Conservation (phyloP, 2,113 vertebrate genomes). For the Calidris pugnax region DNA sequence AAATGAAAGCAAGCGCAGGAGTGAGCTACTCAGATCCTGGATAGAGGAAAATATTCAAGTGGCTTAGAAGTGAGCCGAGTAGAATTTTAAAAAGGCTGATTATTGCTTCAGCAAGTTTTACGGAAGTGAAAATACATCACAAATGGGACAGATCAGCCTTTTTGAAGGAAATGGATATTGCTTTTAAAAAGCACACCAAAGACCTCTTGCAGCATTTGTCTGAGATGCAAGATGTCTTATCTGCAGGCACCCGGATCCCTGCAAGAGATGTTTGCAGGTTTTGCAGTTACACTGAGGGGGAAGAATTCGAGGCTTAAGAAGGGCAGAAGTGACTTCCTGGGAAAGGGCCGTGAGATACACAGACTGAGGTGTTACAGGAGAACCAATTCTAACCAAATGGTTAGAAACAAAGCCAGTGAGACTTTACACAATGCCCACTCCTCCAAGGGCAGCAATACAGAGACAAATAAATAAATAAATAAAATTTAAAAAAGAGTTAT, state of each 20-base stretch:
- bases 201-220: not conserved
- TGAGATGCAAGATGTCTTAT: not conserved
- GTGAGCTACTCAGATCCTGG: not conserved
- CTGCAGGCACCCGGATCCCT: not conserved
- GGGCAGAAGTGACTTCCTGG: not conserved
- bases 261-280: not conserved
- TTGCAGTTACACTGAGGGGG: not conserved
- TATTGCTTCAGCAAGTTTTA: conserved; percentile 44
- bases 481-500: not conserved
- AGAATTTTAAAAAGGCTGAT: conserved; percentile 47
- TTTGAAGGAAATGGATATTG: conserved; percentile 19
- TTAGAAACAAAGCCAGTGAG: not conserved
- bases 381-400: too few species aligned
- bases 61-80: not conserved
- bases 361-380: not conserved
- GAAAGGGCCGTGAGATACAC: not conserved
- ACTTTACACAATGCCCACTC: not conserved
- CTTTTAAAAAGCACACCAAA: conserved; percentile 22
- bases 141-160: conserved; percentile 22
- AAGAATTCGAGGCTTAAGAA: not conserved
- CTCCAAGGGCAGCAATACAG: rapidly evolving
- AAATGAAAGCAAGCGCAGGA: conserved; percentile 1
- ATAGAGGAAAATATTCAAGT: conserved; percentile 21
- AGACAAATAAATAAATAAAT: not conserved
- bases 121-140: conserved; percentile 17